Evolutionary conservation across 2,113 vertebrate genomes (phyloP), one percentile per base, ranked within the genome.

Genomic region (Anolis carolinensis): DNA sequence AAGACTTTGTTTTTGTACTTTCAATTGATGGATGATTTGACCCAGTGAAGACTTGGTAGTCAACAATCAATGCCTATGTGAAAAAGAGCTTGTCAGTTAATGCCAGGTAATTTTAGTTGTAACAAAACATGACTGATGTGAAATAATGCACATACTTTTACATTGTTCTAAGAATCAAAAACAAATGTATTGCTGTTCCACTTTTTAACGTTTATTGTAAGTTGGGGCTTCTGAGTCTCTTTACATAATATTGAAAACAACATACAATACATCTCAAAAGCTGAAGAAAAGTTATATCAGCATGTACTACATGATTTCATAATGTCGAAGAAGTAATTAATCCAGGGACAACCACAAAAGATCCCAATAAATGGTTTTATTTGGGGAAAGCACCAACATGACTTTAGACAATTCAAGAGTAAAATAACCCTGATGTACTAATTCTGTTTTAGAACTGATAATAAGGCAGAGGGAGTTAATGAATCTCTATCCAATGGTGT

Each of bases 81-180:
- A 78, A 85, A 85, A 85, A 85, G 55, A 78, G 67, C 36, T 79
- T 59, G 44, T 75, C 25, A 59, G 75, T 79, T 79, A 70, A 85
- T 79, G 68, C 82, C 71, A 87, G 63, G 48, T 48, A 27, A 23
- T 44, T 71, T 73, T 83, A 79, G 80, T 25, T 50, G 63, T 83
- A 67, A 72, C 63, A 77, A 74, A 52, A 70, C 76, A 77, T 71
- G 50, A 71, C 25, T 50, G 50, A 78, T 63, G 14, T 78, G 30
- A 83, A 87, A 71, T 71, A 62, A 11, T 72, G 63, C 65, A 79
- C 74, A 62, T 39, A 34, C 32, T 76, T 30, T 81, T 68, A 34
- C 39, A 21, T 62, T 21, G 52, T 52, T 72, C 50, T 52, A 79
- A 50, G 55, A 70, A 71, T 79, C 44, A 16, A 78, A 79, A 83